These are phyloP conservation scores for Gobio gobio DNA, from an alignment of 2,113 vertebrate species.

Conservation along the genomic window DNA sequence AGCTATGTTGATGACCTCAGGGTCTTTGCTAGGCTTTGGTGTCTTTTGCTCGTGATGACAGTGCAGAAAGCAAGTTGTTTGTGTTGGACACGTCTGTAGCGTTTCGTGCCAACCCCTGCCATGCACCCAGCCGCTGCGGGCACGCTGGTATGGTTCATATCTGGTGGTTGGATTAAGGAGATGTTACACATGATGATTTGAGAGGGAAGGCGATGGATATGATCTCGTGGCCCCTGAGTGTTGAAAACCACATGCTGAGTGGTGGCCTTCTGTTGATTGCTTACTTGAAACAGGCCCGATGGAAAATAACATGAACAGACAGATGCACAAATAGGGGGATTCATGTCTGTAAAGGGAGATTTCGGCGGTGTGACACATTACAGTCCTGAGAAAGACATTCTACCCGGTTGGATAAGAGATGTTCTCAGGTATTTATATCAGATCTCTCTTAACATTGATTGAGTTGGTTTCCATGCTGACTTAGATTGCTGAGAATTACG, in stretches of 20 bases:
- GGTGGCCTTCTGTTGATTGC: conserved; percentile 19
- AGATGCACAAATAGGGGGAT: conserved; percentile 46
- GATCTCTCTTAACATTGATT: conserved; percentile 21
- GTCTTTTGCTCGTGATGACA: conserved; percentile 15
- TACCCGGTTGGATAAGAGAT: neutral
- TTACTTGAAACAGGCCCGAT: conserved; percentile 35
- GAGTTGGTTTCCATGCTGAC: conserved; percentile 17
- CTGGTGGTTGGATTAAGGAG: conserved; percentile 13
- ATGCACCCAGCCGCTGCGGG: neutral
- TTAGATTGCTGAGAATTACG: conserved; percentile 7
- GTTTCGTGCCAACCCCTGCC: neutral
- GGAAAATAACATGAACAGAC: conserved; percentile 36
- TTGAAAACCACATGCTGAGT: conserved; percentile 31
- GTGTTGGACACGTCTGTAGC: conserved; percentile 24
- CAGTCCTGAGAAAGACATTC: conserved; percentile 10
- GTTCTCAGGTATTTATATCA: neutral
- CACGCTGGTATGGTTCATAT: conserved; percentile 6
- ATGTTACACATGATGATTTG: conserved; percentile 27
- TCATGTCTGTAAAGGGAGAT: conserved; percentile 20
- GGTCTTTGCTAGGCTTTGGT: conserved; percentile 20
- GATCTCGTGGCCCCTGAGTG: neutral
- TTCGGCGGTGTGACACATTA: conserved; percentile 17
- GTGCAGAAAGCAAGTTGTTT: conserved; percentile 31
- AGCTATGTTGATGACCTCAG: conserved; percentile 20
- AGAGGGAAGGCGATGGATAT: neutral